These are phyloP conservation scores for Philypnodon macrostomus DNA, from an alignment of 2,797 vertebrate genomes.

Conservation along the genomic window DNA sequence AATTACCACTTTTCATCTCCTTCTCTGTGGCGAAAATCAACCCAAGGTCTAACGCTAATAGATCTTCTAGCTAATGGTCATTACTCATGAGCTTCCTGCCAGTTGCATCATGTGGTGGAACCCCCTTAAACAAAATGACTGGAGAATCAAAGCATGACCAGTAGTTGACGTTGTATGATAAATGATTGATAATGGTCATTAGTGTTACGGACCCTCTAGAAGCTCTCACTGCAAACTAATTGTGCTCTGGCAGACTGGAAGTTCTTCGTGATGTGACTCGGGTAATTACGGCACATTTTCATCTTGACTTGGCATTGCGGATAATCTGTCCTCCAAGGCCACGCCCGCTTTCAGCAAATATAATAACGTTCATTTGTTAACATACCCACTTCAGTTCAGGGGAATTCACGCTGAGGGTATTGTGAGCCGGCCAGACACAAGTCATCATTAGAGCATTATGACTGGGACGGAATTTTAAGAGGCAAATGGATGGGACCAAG, in stretches of 20 bases:
- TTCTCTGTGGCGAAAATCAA: neutral
- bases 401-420: slow-evolving; percentile 39
- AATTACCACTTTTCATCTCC: neutral
- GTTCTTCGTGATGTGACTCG: slow-evolving; percentile 52
- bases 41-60: neutral
- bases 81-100: slow-evolving; percentile 34
- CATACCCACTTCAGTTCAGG: slow-evolving; percentile 32
- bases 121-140: slow-evolving; percentile 46
- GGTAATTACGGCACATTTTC: slow-evolving; percentile 60
- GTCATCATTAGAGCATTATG: slow-evolving; percentile 53
- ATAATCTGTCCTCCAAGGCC: slow-evolving; percentile 63
- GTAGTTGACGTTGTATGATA: slow-evolving; percentile 61
- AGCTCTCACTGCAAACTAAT: slow-evolving; percentile 46
- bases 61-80: slow-evolving; percentile 17
- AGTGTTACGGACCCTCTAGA: slow-evolving; percentile 39
- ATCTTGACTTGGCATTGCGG: slow-evolving; percentile 55
- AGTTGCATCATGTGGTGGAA: slow-evolving; percentile 43
- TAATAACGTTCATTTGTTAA: slow-evolving; percentile 68
- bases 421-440: slow-evolving; percentile 48
- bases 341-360: slow-evolving; percentile 26
- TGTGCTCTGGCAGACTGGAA: slow-evolving; percentile 40
- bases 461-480: slow-evolving; percentile 62
- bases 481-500: slow-evolving; percentile 44
- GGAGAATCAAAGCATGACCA: slow-evolving; percentile 40
- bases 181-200: slow-evolving; percentile 66